Conservation (phyloP, 1,140 invertebrate species). For the Temnothorax nylanderi region DNA sequence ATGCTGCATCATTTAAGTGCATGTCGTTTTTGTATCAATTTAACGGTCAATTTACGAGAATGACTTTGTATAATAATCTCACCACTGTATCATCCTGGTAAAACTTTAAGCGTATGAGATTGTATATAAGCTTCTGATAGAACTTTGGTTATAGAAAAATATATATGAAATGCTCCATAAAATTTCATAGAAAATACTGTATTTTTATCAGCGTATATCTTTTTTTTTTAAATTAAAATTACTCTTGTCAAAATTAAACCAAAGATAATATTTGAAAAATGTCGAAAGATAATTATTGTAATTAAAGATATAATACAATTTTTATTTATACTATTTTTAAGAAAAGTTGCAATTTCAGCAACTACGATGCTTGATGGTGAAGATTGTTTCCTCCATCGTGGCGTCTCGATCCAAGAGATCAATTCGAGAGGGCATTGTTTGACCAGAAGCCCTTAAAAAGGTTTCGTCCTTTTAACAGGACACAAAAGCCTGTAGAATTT, state of each 20-base stretch:
- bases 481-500: conserved; percentile 67
- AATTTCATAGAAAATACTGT: neutral
- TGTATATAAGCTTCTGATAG: neutral
- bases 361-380: neutral
- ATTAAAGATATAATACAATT: neutral
- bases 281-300: neutral
- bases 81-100: neutral
- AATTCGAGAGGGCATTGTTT: conserved; percentile 46
- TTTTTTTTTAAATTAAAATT: neutral
- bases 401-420: conserved; percentile 30
- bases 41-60: conserved; percentile 17
- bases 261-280: neutral
- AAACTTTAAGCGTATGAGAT: neutral
- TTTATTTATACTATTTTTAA: neutral
- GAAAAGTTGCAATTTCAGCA: neutral
- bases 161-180: neutral
- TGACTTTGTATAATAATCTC: conserved; percentile 32
- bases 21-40: conserved; percentile 10
- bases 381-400: conserved; percentile 48
- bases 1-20: conserved; percentile 16
- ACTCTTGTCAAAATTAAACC: neutral
- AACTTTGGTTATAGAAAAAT: neutral
- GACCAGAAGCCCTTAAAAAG: conserved; percentile 57
- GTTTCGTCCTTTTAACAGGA: conserved; percentile 44
- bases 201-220: neutral